Conservation (phyloP, 2,113 vertebrate species). For the Picathartes gymnocephalus region DNA sequence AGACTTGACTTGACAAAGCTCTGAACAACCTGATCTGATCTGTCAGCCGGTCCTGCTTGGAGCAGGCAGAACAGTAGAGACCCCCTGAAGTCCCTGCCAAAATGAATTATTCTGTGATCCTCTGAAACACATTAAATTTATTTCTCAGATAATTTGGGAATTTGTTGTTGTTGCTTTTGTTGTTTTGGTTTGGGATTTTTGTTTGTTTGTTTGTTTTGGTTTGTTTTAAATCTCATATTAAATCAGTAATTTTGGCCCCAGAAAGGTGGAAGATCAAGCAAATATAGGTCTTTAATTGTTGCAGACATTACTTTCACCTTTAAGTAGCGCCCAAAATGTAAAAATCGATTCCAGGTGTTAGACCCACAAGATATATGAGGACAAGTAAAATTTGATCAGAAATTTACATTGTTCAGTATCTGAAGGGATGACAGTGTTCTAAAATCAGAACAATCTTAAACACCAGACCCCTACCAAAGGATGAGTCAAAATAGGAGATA, state of each 20-base stretch:
- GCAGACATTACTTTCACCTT: not conserved
- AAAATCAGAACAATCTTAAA: not conserved
- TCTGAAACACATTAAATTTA: not conserved
- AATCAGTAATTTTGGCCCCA: not conserved
- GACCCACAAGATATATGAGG: not conserved
- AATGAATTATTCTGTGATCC: not conserved
- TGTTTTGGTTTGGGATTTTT: too few species aligned
- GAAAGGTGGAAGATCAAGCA: not conserved
- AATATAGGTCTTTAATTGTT: not conserved
- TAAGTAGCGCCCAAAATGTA: not conserved
- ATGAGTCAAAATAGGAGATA: not conserved
- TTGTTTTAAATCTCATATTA: not conserved
- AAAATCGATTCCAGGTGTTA: not conserved
- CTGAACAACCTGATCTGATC: not conserved
- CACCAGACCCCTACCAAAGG: not conserved
- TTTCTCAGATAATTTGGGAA: not conserved
- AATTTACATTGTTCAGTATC: not conserved
- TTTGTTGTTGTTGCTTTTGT: too few species aligned
- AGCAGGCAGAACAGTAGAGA: not conserved
- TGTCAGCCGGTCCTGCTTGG: not conserved
- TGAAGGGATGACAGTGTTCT: not conserved
- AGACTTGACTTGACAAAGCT: not conserved
- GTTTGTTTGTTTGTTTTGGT: accelerated
- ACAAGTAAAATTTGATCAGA: not conserved
- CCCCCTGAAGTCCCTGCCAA: not conserved